phyloP scores from a whole-genome alignment of 2,113 vertebrate genomes.

The Empidonax alnorum region DNA sequence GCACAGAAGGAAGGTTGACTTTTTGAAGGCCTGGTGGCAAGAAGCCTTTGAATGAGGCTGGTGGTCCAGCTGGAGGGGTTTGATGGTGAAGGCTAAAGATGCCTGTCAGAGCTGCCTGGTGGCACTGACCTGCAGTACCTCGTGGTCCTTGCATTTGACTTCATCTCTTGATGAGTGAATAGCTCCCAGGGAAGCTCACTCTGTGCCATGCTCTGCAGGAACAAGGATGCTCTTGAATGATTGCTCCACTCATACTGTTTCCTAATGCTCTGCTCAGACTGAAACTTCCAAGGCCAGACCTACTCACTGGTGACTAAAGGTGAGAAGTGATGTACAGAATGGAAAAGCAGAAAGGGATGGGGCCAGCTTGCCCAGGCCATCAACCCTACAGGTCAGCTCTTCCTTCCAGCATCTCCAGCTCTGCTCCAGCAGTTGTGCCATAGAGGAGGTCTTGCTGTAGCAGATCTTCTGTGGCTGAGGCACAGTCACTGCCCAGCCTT shows the following conservation, averaged over 20 bases:
- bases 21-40: not conserved
- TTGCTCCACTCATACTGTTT: not conserved
- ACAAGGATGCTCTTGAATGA: accelerated
- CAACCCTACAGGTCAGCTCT: not conserved
- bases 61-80: not conserved
- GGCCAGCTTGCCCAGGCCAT: not conserved
- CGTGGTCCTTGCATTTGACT: not conserved
- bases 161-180: not conserved
- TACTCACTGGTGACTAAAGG: not conserved
- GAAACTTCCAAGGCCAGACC: not conserved
- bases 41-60: not conserved
- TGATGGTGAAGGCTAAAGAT: not conserved
- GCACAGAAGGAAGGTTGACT: not conserved
- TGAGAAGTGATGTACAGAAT: not conserved
- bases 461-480: not conserved
- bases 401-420: not conserved
- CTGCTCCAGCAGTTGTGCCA: not conserved
- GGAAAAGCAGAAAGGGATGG: not conserved
- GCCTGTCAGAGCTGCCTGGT: not conserved
- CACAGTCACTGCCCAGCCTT: not conserved
- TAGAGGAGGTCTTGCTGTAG: not conserved
- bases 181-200: not conserved
- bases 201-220: not conserved
- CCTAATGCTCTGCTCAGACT: not conserved
- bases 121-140: not conserved